These are phyloP conservation scores for Calypte anna DNA, from an alignment of 2,113 vertebrate species.

Conservation along the genomic window DNA sequence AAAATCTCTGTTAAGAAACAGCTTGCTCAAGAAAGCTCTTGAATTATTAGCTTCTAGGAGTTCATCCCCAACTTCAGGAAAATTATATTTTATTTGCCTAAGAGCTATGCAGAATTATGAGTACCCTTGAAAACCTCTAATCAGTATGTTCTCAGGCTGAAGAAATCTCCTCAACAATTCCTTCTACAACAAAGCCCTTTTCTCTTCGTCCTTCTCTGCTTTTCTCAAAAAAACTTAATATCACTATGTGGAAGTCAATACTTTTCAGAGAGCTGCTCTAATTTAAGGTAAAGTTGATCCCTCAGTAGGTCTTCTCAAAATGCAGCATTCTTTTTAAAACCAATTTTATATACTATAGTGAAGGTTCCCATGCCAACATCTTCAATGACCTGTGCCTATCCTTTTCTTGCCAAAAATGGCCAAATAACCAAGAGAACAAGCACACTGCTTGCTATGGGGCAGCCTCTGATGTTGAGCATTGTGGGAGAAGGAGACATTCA, in stretches of 20 bases:
- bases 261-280: neutral
- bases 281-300: neutral
- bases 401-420: neutral
- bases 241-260: neutral
- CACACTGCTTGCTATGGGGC: neutral
- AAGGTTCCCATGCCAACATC: neutral
- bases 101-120: neutral
- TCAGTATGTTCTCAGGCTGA: neutral
- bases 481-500: neutral
- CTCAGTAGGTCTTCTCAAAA: neutral
- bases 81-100: neutral
- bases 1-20: neutral
- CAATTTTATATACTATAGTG: neutral
- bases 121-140: conserved; percentile 15
- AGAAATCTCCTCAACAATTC: conserved; percentile 8
- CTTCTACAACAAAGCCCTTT: neutral
- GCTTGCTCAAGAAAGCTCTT: neutral
- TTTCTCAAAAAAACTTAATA: neutral
- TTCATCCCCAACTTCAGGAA: neutral
- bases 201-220: neutral
- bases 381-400: neutral
- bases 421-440: neutral
- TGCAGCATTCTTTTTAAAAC: neutral
- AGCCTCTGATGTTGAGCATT: neutral
- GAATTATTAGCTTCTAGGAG: neutral